Conservation (phyloP, 1,140 invertebrate genomes). For the Leptinotarsa texana region DNA sequence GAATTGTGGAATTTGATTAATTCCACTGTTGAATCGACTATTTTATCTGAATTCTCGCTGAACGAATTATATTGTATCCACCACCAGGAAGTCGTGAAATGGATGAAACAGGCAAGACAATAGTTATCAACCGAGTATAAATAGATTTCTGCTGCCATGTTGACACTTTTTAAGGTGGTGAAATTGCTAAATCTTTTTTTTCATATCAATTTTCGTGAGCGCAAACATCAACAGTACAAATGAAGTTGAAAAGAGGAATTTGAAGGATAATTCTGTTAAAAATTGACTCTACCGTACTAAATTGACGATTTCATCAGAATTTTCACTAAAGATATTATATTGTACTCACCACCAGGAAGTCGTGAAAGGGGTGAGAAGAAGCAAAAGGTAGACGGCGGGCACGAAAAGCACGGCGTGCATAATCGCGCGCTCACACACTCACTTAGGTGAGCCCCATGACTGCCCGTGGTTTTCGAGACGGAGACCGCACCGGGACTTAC, state of each 20-base stretch:
- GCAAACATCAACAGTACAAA: too few relatives aligned
- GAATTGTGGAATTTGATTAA: too few relatives aligned
- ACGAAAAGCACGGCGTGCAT: slow-evolving; percentile 49
- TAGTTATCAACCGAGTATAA: too few relatives aligned
- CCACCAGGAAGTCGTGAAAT: slow-evolving; percentile 51
- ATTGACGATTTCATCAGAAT: too few relatives aligned
- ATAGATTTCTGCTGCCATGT: too few relatives aligned
- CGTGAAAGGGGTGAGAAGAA: slow-evolving; percentile 52
- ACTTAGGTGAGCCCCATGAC: slow-evolving; percentile 51
- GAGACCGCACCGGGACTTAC: slow-evolving; percentile 23
- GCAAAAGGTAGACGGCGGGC: slow-evolving; percentile 50
- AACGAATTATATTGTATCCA: slow-evolving; percentile 35
- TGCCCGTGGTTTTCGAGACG: slow-evolving; percentile 32
- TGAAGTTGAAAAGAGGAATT: too few relatives aligned
- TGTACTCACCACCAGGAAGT: slow-evolving; percentile 51
- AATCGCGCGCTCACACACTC: slow-evolving; percentile 51
- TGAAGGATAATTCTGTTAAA: slow-evolving; percentile 34
- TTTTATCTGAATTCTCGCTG: too few relatives aligned
- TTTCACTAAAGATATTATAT: neutral
- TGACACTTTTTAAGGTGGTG: too few relatives aligned
- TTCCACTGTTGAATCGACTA: too few relatives aligned
- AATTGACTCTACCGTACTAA: slow-evolving; percentile 30
- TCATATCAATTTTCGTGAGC: too few relatives aligned
- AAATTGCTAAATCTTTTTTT: too few relatives aligned
- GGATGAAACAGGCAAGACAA: slow-evolving; percentile 44